Evolutionary conservation across 1,140 invertebrate genomes (phyloP).

Genomic region (Drosophila sp.): DNA sequence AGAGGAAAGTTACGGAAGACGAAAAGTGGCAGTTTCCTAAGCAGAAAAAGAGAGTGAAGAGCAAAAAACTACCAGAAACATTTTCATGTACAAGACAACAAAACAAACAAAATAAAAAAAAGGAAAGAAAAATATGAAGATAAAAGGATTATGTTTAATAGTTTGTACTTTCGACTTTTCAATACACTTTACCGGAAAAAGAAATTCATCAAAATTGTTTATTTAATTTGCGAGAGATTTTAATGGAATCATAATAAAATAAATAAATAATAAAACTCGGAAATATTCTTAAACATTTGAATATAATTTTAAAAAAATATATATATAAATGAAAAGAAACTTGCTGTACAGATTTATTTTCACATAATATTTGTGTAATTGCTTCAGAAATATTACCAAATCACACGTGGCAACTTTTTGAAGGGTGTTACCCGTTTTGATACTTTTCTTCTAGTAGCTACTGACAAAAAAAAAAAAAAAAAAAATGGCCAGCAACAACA

Average conservation of each 20-base stretch:
- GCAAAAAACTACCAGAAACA: background rate
- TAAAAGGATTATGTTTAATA: background rate
- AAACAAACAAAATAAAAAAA: background rate
- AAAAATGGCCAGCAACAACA: background rate
- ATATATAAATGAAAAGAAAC: background rate
- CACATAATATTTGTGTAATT: too few species aligned
- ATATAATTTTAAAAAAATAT: background rate
- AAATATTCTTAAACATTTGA: too few species aligned
- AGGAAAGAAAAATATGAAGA: background rate
- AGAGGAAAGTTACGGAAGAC: background rate
- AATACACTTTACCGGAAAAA: background rate
- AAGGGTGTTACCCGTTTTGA: too few species aligned
- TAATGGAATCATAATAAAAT: too few species aligned
- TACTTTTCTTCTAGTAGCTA: background rate
- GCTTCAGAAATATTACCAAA: too few species aligned
- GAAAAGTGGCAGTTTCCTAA: background rate
- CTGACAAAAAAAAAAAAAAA: background rate
- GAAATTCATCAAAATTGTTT: too few species aligned
- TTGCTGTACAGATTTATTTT: too few species aligned
- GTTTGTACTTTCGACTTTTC: background rate
- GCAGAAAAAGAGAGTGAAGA: constrained; percentile 1
- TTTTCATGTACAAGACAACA: background rate
- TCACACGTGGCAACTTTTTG: too few species aligned
- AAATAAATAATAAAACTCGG: too few species aligned
- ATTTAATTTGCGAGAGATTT: too few species aligned